Evolutionary conservation across 2,797 vertebrate genomes (phyloP).

Genomic region (Pseudochirops corinnae): DNA sequence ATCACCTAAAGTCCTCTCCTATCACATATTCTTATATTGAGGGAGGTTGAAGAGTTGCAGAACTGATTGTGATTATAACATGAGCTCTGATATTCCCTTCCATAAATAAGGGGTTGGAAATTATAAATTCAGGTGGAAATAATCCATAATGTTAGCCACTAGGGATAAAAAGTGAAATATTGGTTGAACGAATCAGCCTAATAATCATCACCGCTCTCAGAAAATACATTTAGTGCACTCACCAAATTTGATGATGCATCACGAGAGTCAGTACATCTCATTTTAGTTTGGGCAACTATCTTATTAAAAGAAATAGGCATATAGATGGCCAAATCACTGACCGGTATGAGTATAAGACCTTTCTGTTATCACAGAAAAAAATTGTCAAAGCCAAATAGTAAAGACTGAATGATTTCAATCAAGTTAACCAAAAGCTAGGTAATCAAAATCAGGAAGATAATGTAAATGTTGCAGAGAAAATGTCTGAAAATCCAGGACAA

Average conservation of each 20-base stretch:
- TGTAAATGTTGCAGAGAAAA: background rate
- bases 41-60: too few relatives aligned
- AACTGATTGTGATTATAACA: background rate
- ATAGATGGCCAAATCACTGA: slow-evolving; percentile 13
- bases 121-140: background rate
- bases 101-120: background rate
- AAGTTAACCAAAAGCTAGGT: slow-evolving; percentile 12
- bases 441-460: background rate
- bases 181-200: background rate
- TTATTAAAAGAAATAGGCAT: background rate
- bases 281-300: background rate
- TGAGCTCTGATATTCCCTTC: background rate
- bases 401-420: background rate
- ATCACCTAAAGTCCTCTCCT: too few relatives aligned
- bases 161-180: slow-evolving; percentile 26
- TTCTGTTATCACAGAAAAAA: background rate
- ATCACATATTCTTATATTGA: too few relatives aligned
- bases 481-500: background rate
- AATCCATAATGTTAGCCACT: background rate
- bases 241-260: background rate
- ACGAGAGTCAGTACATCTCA: background rate
- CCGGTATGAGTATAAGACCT: background rate
- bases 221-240: slow-evolving; percentile 6
- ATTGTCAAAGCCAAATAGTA: slow-evolving; percentile 23
- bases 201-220: background rate